Percentiles rank a stretch among this genome's conserved stretches.
Conservation (phyloP, 1,140 invertebrate species). For the Lordiphosa mommai region DNA sequence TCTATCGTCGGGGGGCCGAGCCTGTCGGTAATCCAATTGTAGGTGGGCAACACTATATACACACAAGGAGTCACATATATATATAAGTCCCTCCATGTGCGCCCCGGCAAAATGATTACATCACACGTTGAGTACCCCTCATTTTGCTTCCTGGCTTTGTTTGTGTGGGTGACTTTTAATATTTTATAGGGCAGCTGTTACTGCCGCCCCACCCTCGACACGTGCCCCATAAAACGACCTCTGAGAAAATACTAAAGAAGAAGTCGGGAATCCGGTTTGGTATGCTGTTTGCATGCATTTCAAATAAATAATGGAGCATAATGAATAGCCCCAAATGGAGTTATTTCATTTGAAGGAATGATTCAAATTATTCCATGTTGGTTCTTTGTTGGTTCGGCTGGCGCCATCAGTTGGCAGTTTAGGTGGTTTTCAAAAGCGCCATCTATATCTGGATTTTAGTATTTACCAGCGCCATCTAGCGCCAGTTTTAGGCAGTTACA, state of each 20-base stretch:
- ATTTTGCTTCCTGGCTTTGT: not conserved
- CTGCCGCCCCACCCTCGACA: constrained; percentile 30
- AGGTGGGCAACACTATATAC: constrained; percentile 34
- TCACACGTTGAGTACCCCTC: constrained; percentile 29
- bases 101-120: constrained; percentile 56
- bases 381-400: too few relatives aligned
- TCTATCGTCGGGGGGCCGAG: constrained; percentile 12
- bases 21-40: constrained; percentile 57
- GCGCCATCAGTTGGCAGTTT: too few relatives aligned
- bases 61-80: constrained; percentile 6
- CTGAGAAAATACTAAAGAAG: constrained; percentile 7
- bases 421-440: too few relatives aligned
- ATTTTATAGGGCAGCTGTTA: constrained; percentile 65
- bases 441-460: too few relatives aligned
- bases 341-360: too few relatives aligned
- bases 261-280: too few relatives aligned
- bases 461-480: too few relatives aligned
- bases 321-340: too few relatives aligned
- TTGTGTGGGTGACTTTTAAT: constrained; percentile 54
- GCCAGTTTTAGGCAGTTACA: too few relatives aligned
- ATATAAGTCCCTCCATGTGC: constrained; percentile 12
- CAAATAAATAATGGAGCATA: too few relatives aligned
- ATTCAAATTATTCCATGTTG: too few relatives aligned
- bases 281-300: too few relatives aligned
- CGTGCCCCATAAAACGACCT: not conserved